Percentiles rank a stretch among this genome's conserved stretches.
phyloP scores from a whole-genome alignment of 2,797 vertebrate species.

The Sylvia borin region DNA sequence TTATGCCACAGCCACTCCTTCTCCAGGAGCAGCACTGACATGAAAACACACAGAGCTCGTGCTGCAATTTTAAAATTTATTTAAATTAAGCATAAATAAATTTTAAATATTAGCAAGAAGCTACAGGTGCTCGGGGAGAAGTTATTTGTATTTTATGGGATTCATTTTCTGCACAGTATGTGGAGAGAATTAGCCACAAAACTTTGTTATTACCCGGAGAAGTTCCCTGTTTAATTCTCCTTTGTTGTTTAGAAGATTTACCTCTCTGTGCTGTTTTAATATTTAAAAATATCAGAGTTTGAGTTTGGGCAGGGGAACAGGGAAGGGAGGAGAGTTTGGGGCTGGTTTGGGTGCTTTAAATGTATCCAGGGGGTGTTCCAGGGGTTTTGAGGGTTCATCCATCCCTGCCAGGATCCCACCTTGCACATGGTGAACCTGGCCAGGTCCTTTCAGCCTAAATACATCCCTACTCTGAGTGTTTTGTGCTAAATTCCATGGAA shows the following conservation, averaged over 20 bases:
- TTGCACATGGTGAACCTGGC: not conserved
- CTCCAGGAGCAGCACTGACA: not conserved
- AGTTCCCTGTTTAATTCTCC: conserved; percentile 50
- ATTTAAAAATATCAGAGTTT: conserved; percentile 48
- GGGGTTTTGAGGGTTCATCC: not conserved
- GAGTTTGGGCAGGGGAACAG: not conserved
- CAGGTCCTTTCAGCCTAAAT: not conserved
- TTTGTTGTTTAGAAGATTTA: conserved; percentile 48
- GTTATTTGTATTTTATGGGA: conserved; percentile 61
- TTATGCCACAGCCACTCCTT: not conserved
- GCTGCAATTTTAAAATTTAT: conserved; percentile 34
- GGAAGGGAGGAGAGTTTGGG: not conserved
- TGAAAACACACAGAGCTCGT: not conserved
- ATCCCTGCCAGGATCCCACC: not conserved
- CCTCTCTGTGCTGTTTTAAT: conserved; percentile 35
- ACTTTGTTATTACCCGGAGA: conserved; percentile 49
- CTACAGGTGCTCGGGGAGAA: conserved; percentile 64
- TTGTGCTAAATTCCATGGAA: not conserved
- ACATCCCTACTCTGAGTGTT: not conserved
- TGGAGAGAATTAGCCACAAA: conserved; percentile 46
- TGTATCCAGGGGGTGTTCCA: fast-evolving
- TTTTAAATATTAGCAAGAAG: conserved; percentile 63
- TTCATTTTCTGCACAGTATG: conserved; percentile 67
- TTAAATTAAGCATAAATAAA: conserved; percentile 58
- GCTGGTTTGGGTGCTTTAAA: not conserved